Evolutionary conservation across 2,888 invertebrate genomes (phyloP), one percentile per base, ranked within the genome.

Genomic region (Yponomeuta sedellus): DNA sequence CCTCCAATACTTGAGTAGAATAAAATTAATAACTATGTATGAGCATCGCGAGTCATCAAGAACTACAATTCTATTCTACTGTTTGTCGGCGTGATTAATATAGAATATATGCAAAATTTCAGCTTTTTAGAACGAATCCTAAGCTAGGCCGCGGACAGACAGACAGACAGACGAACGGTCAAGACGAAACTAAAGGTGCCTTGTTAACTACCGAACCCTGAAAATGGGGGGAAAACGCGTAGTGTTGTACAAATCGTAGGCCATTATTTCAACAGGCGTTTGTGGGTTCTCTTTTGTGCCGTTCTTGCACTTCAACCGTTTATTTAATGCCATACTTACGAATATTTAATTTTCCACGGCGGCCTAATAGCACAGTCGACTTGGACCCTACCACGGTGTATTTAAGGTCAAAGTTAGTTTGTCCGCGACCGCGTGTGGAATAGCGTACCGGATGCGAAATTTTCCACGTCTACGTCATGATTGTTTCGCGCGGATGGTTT

Each of bases 391-490:
- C 58, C 6, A 10, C 1, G 22, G n/a, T 58, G 19, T 22, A 11
- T 20, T 20, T 58, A 58, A 19, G 20, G 58, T 20, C 19, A 58
- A 20, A 58, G 19, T 58, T 58, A 5, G 20, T 58, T 58, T 11
- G 58, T 6, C 10, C n/a, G n/a, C 22, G n/a, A 56, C 1, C 16
- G 19, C 16, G 74, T 78, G 79, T 77, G 75, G 74, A 75, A 74
- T 70, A 71, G 70, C 66, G 70, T 64, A 68, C 71, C 83, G 81
- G 86, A 87, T 84, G 80, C 81, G 74, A 87, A 90, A 89, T 80
- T 88, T 90, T 90, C 90, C 89, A 85, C 78, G 73, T 77, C 68
- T 74, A 74, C 73, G 75, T 58, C 58, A 58, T 20, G 22, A 58
- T 22, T 34, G 61, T 34, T 28, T 5, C n/a, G 34, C 5, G 28